phyloP scores from a whole-genome alignment of 1,140 invertebrate genomes.

The Drosophila nigrodunni region DNA sequence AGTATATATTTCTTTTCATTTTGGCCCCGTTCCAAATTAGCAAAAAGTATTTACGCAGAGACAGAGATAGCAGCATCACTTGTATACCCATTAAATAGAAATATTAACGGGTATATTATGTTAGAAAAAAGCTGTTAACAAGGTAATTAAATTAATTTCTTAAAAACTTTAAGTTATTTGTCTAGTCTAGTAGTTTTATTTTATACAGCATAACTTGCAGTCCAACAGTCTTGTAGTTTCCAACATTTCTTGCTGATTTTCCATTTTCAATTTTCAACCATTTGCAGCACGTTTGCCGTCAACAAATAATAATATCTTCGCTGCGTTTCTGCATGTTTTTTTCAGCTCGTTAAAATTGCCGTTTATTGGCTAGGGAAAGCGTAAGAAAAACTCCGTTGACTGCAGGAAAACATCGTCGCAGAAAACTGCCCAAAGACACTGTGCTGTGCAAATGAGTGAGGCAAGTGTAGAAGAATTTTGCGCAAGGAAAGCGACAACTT shows the following conservation, averaged over 20 bases:
- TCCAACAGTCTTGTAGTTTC: not conserved
- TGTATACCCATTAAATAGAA: not conserved
- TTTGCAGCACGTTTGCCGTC: slow-evolving; percentile 42
- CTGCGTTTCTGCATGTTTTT: slow-evolving; percentile 5
- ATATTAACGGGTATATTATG: not conserved
- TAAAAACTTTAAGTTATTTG: too few species aligned
- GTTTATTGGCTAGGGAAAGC: not conserved
- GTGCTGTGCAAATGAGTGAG: not conserved
- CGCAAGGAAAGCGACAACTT: slow-evolving; percentile 19
- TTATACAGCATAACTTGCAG: not conserved
- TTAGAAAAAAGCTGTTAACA: not conserved
- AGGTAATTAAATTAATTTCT: too few species aligned
- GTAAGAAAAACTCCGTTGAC: not conserved
- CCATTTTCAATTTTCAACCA: slow-evolving; percentile 64
- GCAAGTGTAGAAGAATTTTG: not conserved
- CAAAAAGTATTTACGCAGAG: slow-evolving; percentile 66
- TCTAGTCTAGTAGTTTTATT: too few species aligned
- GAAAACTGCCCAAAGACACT: not conserved
- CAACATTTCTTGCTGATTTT: slow-evolving; percentile 59
- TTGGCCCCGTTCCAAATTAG: slow-evolving; percentile 77
- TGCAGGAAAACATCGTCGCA: not conserved
- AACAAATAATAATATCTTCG: slow-evolving; percentile 36
- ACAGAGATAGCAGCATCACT: slow-evolving; percentile 12
- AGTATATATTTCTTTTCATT: slow-evolving; percentile 67
- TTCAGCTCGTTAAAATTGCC: slow-evolving; percentile 1